Conservation (phyloP, 2,888 invertebrate species). For the Mythimna loreyi region DNA sequence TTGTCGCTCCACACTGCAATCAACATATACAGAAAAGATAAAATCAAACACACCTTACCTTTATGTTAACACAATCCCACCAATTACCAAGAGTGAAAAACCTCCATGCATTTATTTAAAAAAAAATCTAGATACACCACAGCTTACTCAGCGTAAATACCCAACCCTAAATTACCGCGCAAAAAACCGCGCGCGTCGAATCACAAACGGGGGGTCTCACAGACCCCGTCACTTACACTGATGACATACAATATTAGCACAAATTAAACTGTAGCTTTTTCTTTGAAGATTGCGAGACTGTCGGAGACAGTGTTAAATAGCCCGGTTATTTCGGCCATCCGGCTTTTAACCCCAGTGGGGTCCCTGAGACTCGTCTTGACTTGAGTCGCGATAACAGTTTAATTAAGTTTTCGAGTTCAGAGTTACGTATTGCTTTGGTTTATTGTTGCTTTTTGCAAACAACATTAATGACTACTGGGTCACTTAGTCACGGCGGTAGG, state of each 20-base stretch:
- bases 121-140: constrained; percentile 18
- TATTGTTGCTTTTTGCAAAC: constrained; percentile 55
- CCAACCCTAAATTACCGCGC: constrained; percentile 39
- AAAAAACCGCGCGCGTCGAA: constrained; percentile 53
- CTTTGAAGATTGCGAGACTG: constrained; percentile 67
- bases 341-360: constrained; percentile 64
- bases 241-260: constrained; percentile 60
- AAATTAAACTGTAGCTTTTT: constrained; percentile 64
- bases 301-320: constrained; percentile 76
- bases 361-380: constrained; percentile 57
- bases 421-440: constrained; percentile 57
- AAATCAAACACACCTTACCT: not conserved
- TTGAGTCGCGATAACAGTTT: constrained; percentile 72
- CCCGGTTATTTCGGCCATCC: constrained; percentile 71
- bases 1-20: not conserved
- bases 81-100: constrained; percentile 11
- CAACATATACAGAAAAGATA: constrained; percentile 8
- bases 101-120: constrained; percentile 30
- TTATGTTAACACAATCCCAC: constrained; percentile 3
- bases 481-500: constrained; percentile 31
- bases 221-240: constrained; percentile 49
- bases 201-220: constrained; percentile 51
- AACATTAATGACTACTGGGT: constrained; percentile 40
- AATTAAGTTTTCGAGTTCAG: constrained; percentile 73
- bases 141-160: constrained; percentile 29